Percentiles rank a stretch among this genome's conserved stretches.
These are phyloP conservation scores for Zootoca vivipara DNA, from an alignment of 2,113 vertebrate genomes.

Conservation along the genomic window DNA sequence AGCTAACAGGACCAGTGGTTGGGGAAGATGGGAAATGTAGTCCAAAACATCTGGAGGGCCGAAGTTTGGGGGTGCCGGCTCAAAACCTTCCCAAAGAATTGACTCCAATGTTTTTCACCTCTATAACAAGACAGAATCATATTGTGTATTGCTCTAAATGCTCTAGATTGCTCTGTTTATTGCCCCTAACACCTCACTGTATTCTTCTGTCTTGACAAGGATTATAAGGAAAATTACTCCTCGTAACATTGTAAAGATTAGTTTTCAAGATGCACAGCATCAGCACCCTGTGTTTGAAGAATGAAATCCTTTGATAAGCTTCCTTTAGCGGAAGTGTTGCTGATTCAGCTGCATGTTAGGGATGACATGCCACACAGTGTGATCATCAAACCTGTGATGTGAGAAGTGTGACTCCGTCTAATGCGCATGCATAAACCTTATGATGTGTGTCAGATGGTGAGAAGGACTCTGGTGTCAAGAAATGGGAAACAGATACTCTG, in stretches of 20 bases:
- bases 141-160: not conserved
- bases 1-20: no score
- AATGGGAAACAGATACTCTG: conserved; percentile 66
- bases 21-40: no score
- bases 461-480: conserved; percentile 58
- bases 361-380: not conserved
- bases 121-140: not conserved
- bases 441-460: conserved; percentile 50
- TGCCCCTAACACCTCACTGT: conserved; percentile 6
- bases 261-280: conserved; percentile 22
- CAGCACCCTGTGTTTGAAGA: not conserved
- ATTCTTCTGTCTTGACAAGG: not conserved
- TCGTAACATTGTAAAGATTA: conserved; percentile 43
- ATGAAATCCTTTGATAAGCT: conserved; percentile 27
- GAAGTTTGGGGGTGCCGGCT: no score
- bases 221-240: not conserved
- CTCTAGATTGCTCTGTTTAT: not conserved
- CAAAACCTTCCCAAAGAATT: not conserved
- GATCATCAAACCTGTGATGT: not conserved
- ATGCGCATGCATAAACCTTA: conserved; percentile 37
- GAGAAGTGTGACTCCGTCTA: conserved; percentile 44
- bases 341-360: conserved; percentile 34
- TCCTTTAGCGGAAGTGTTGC: conserved; percentile 16
- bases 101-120: not conserved
- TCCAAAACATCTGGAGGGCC: no score